phyloP scores from a whole-genome alignment of 2,888 invertebrate species.

The Seira musarum region DNA sequence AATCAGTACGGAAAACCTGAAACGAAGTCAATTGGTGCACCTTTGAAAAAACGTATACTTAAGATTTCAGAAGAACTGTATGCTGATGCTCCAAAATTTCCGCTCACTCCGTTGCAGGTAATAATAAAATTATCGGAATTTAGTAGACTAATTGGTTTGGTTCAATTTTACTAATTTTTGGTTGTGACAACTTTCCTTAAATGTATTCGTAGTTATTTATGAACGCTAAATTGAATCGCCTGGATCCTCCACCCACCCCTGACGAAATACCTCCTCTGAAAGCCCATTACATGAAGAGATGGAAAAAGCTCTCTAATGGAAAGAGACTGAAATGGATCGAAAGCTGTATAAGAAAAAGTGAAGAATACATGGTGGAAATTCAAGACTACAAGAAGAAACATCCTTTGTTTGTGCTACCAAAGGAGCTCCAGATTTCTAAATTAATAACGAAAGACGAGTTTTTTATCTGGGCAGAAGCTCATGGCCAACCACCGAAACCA shows the following conservation, averaged over 20 bases:
- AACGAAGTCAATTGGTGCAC: not conserved
- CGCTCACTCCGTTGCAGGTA: constrained; percentile 58
- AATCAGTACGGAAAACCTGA: constrained; percentile 30
- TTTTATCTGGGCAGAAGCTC: constrained; percentile 61
- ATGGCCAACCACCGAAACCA: constrained; percentile 59
- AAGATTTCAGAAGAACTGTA: constrained; percentile 36
- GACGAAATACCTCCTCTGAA: constrained; percentile 51
- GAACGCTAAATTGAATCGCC: constrained; percentile 58
- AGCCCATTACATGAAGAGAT: constrained; percentile 52
- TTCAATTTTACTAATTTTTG: too few relatives aligned
- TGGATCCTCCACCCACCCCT: constrained; percentile 46
- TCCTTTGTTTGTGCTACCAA: constrained; percentile 45
- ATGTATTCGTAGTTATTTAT: constrained; percentile 55
- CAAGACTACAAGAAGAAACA: constrained; percentile 56
- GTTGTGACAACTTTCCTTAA: too few relatives aligned
- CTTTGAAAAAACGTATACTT: not conserved
- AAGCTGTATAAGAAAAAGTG: constrained; percentile 43
- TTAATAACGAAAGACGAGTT: constrained; percentile 60
- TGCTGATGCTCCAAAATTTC: constrained; percentile 62
- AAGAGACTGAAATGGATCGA: constrained; percentile 66
- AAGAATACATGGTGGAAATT: constrained; percentile 44
- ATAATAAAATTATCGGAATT: too few relatives aligned
- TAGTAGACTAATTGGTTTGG: too few relatives aligned
- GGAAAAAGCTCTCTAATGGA: constrained; percentile 45
- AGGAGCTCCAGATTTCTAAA: constrained; percentile 37